Base-by-base conservation (phyloP, 2,888 invertebrate species). In the Monoplex corrugatus region DNA sequence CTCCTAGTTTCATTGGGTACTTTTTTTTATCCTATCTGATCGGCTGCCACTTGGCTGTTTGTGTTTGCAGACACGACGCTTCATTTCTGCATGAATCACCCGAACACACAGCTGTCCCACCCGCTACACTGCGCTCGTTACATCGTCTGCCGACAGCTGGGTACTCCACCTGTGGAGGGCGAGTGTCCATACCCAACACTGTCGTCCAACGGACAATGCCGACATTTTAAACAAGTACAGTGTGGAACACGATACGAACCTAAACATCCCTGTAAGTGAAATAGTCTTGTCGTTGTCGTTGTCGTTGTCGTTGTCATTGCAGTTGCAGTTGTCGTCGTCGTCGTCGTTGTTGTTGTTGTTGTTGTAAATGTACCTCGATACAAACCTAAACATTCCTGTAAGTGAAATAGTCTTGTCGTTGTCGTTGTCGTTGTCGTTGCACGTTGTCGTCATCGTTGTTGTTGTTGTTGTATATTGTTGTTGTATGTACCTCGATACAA, bases 201-300 rank as follows among this genome's bases (percentile, higher is more conserved):
- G 45, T 91, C 89, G 40, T 82, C 82, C 44, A 45, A 57, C 19
- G 89, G 87, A 28, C 43, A 87, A 19, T 94, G 94, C 88, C 90
- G 90, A 43, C 92, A 93, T 75, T 93, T 92, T 86, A 90, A 91
- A 40, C 86, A 91, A 0, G 93, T 94, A 32, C 68, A 87, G 19
- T 94, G 94, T 90, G 93, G 93, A 23, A 68, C 89, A 2, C 89
- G 93, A 50, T 89, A 89, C n/a, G 92, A 92, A 89, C 92, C 94
- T 3, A 93, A 93, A 78, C 90, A 93, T 0, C 94, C 94, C 57
- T 94, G 94, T 94, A 91, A 92, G 94, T 23, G 28, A 5, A 35
- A 72, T n/a, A n/a, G n/a, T n/a, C n/a, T n/a, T n/a, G n/a, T n/a
- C n/a, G n/a, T n/a, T n/a, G n/a, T n/a, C n/a, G n/a, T n/a, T n/a